phyloP scores from a whole-genome alignment of 2,888 invertebrate species.

The Zygaena filipendulae region DNA sequence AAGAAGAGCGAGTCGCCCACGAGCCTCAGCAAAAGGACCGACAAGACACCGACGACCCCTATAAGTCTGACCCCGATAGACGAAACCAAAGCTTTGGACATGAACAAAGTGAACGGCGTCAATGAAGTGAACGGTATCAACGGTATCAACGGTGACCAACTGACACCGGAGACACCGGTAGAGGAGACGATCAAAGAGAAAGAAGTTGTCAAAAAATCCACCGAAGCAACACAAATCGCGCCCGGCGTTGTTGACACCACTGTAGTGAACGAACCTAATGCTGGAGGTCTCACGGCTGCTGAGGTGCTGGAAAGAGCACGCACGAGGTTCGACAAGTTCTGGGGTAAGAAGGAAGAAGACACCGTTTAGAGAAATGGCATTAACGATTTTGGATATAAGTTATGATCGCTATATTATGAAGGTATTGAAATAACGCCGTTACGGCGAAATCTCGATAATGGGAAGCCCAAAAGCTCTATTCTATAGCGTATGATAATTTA shows the following conservation, averaged over 20 bases:
- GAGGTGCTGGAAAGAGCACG: constrained; percentile 85
- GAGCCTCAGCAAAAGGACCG: constrained; percentile 56
- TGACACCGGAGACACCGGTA: constrained; percentile 51
- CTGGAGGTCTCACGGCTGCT: constrained; percentile 70
- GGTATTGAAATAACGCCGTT: too few species aligned
- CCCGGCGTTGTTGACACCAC: constrained; percentile 68
- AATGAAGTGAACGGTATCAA: constrained; percentile 29
- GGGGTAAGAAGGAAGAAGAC: constrained; percentile 77
- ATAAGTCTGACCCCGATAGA: constrained; percentile 60
- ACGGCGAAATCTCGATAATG: too few species aligned
- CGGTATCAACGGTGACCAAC: constrained; percentile 40
- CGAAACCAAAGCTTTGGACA: constrained; percentile 56
- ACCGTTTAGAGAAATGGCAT: constrained; percentile 63
- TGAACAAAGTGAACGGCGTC: constrained; percentile 52
- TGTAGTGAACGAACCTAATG: constrained; percentile 50
- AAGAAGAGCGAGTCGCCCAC: constrained; percentile 63
- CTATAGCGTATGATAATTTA: too few species aligned
- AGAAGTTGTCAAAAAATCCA: constrained; percentile 54
- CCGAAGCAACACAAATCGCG: constrained; percentile 58
- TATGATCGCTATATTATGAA: too few species aligned
- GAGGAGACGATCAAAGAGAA: constrained; percentile 40
- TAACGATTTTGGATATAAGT: too few species aligned
- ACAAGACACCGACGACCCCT: constrained; percentile 63
- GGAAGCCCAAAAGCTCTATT: too few species aligned
- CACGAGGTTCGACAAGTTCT: constrained; percentile 86